A percentile compares a stretch with the other conserved stretches of the same genome.
Evolutionary conservation across 92 coral and sea anemone species (phyloP).

Genomic region (Micromussa lordhowensis): DNA sequence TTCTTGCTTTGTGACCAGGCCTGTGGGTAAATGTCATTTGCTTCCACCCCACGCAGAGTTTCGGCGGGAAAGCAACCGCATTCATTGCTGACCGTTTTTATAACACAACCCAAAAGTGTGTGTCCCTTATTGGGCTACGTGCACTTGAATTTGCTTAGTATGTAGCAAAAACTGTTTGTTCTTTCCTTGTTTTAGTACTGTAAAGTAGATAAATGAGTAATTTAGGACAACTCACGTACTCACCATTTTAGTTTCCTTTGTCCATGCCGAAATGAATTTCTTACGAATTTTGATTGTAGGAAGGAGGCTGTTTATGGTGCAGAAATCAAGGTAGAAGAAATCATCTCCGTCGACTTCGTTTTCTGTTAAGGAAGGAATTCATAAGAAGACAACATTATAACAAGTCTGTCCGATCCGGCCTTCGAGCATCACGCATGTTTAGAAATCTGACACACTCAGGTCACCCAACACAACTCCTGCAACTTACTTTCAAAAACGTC

Average conservation of each 20-base stretch:
- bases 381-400: no score
- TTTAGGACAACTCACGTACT: background rate
- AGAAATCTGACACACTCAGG: no score
- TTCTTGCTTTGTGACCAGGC: background rate
- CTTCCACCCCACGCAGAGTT: background rate
- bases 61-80: background rate
- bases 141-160: background rate
- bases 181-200: slow-evolving; percentile 1
- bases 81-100: background rate
- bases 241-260: slow-evolving; percentile 1
- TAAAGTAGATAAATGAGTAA: background rate
- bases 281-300: slow-evolving; percentile 9
- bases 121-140: background rate
- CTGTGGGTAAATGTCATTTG: background rate
- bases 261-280: slow-evolving; percentile 30
- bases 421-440: no score
- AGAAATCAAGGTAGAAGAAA: slow-evolving; percentile 47
- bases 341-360: background rate
- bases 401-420: no score
- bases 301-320: background rate
- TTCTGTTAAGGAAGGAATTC: no score
- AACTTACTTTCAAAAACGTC: slow-evolving; percentile 11
- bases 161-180: background rate
- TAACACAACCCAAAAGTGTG: background rate
- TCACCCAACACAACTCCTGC: background rate